phyloP scores from a whole-genome alignment of 2,113 vertebrate species.

The Percina caprodes region DNA sequence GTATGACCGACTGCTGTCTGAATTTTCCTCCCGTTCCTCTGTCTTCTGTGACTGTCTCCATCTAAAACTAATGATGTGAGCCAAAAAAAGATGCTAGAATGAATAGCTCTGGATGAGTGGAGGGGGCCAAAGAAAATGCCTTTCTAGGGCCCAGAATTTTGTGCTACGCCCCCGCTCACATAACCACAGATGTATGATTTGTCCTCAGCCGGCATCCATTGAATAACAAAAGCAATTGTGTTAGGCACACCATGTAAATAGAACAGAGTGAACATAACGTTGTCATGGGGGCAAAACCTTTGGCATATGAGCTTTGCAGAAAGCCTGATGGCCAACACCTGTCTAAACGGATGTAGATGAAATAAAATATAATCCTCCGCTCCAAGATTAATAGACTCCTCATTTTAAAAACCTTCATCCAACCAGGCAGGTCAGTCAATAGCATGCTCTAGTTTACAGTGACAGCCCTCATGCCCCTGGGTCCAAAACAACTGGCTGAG shows the following conservation, averaged over 20 bases:
- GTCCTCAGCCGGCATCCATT: neutral
- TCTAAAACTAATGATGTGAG: too few relatives aligned
- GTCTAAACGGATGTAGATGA: conserved; percentile 54
- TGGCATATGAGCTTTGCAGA: neutral
- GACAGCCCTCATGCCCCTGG: neutral
- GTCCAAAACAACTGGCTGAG: conserved; percentile 25
- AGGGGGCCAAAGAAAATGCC: too few relatives aligned
- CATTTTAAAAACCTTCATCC: conserved; percentile 25
- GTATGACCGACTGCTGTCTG: too few relatives aligned
- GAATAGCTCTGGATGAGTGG: too few relatives aligned
- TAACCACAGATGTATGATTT: neutral
- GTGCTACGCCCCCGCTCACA: too few relatives aligned
- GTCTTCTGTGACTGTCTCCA: too few relatives aligned
- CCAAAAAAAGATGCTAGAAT: too few relatives aligned
- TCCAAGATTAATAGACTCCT: conserved; percentile 26
- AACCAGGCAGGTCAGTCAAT: conserved; percentile 31
- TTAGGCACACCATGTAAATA: neutral
- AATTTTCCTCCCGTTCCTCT: too few relatives aligned
- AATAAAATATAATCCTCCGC: conserved; percentile 24
- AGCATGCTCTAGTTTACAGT: conserved; percentile 35
- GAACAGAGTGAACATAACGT: conserved; percentile 8
- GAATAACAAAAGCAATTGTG: conserved; percentile 31
- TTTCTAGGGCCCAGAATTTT: too few relatives aligned
- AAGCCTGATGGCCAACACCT: conserved; percentile 48
- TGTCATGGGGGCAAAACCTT: neutral